phyloP scores from a whole-genome alignment of 2,888 invertebrate genomes.

The Odontothrips loti region DNA sequence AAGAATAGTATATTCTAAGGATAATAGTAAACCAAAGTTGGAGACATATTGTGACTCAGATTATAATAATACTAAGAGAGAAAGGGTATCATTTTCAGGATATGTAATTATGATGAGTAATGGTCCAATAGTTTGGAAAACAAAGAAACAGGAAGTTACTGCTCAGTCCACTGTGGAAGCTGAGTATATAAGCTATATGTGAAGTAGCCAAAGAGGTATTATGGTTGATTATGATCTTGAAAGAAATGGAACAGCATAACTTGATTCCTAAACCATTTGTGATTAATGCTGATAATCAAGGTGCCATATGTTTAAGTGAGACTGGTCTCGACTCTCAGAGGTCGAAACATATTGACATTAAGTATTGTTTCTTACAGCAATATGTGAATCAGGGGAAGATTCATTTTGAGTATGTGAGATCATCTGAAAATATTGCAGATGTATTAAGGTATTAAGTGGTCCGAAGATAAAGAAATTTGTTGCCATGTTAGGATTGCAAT shows the following conservation, averaged over 20 bases:
- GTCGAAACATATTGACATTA: background rate
- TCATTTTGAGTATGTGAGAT: background rate
- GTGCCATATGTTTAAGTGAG: background rate
- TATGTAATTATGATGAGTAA: background rate
- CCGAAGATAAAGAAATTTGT: background rate
- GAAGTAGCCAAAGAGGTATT: background rate
- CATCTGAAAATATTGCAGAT: background rate
- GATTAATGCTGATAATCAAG: slow-evolving; percentile 31
- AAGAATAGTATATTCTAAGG: background rate
- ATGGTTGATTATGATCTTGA: slow-evolving; percentile 25
- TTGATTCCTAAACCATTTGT: background rate
- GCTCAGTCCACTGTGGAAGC: background rate
- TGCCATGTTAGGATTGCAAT: too few species aligned
- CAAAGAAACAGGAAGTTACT: slow-evolving; percentile 19
- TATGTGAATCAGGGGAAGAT: background rate
- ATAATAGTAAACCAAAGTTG: background rate
- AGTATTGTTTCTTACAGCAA: background rate
- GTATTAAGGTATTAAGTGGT: background rate
- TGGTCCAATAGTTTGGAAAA: background rate
- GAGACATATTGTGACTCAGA: background rate
- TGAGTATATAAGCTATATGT: background rate
- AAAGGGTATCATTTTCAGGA: background rate
- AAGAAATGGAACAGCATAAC: background rate
- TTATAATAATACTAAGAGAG: background rate
- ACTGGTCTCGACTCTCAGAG: background rate